phyloP scores from a whole-genome alignment of 2,113 vertebrate genomes.

The Oreotrochilus melanogaster region DNA sequence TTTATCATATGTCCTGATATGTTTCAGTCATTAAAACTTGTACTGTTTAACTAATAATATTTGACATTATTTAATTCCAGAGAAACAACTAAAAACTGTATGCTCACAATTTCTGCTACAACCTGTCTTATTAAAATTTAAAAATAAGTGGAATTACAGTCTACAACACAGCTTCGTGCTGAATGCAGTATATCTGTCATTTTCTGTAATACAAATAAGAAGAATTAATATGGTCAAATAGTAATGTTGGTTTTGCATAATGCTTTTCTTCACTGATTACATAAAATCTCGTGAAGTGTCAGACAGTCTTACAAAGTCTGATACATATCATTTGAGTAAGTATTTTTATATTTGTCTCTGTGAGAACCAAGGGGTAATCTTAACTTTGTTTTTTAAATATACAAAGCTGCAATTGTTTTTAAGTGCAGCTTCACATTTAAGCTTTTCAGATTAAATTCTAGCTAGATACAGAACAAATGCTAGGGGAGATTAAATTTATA shows the following conservation, averaged over 20 bases:
- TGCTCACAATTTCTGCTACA: background rate
- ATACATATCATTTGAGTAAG: rapidly evolving
- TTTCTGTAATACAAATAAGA: background rate
- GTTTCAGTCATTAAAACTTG: background rate
- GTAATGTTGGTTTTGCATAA: background rate
- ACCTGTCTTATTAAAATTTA: background rate
- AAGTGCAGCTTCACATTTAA: background rate
- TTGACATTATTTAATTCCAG: background rate
- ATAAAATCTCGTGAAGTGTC: background rate
- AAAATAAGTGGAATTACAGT: background rate
- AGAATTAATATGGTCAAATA: background rate
- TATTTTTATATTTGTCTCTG: background rate
- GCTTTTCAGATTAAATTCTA: background rate
- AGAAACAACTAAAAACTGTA: background rate
- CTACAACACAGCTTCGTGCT: background rate
- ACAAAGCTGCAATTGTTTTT: background rate
- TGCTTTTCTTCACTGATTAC: background rate
- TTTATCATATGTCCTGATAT: background rate
- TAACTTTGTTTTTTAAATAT: background rate
- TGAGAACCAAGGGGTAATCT: background rate
- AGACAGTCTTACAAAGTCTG: background rate
- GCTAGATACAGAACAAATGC: background rate
- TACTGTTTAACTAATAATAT: background rate
- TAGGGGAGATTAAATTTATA: background rate
- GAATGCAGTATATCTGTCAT: background rate